Conservation (phyloP, 2,113 vertebrate species). For the Tympanuchus pallidicinctus region DNA sequence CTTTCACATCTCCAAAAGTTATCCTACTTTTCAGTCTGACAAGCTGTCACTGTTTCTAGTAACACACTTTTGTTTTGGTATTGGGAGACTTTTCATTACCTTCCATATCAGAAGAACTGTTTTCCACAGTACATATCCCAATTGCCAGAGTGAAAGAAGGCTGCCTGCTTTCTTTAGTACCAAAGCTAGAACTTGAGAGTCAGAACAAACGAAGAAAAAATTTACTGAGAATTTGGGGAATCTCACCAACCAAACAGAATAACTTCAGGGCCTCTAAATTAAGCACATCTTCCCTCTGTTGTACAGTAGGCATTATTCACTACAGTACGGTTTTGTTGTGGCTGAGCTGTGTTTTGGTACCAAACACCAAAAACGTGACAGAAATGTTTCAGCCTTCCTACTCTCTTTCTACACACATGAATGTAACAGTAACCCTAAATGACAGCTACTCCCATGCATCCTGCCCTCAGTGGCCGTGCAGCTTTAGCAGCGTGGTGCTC, state of each 20-base stretch:
- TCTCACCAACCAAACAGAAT: neutral
- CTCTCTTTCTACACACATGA: neutral
- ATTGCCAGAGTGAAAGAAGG: neutral
- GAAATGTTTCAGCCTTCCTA: slow-evolving; percentile 38
- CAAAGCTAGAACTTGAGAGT: slow-evolving; percentile 38
- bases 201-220: slow-evolving; percentile 38
- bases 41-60: slow-evolving; percentile 39
- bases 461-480: neutral
- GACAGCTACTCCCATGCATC: slow-evolving; percentile 11
- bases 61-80: slow-evolving; percentile 33
- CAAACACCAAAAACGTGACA: slow-evolving; percentile 51
- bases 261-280: slow-evolving; percentile 27
- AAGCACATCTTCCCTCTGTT: slow-evolving; percentile 32
- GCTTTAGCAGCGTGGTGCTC: neutral
- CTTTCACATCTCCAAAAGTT: slow-evolving; percentile 46
- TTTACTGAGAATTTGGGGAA: slow-evolving; percentile 1
- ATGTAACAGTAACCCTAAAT: slow-evolving; percentile 1
- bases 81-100: slow-evolving; percentile 48
- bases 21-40: slow-evolving; percentile 23
- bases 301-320: slow-evolving; percentile 55
- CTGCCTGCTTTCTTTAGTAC: slow-evolving; percentile 13
- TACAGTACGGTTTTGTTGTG: slow-evolving; percentile 31
- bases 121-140: slow-evolving; percentile 43
- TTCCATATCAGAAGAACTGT: slow-evolving; percentile 49
- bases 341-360: slow-evolving; percentile 28